Evolutionary conservation across 2,113 vertebrate species (phyloP).

Genomic region (Muscicapa adusta): DNA sequence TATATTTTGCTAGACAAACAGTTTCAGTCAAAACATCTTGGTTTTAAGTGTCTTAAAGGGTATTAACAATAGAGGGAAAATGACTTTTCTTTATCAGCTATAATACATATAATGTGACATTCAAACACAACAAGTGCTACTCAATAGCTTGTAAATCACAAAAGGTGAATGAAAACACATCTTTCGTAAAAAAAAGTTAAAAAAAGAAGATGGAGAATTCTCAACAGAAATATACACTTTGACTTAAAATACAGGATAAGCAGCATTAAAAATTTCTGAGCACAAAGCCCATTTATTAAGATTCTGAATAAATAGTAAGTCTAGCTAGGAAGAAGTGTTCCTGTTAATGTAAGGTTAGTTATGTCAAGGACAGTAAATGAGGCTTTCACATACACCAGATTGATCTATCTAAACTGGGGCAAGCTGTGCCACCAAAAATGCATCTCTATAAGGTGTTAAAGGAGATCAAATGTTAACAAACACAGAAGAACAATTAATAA

Average conservation of each 20-base stretch:
- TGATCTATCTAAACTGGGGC: constrained; percentile 33
- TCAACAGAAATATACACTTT: constrained; percentile 67
- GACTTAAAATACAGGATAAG: constrained; percentile 67
- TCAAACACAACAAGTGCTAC: constrained; percentile 62
- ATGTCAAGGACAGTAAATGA: constrained; percentile 75
- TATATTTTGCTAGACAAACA: constrained; percentile 13
- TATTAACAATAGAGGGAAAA: constrained; percentile 47
- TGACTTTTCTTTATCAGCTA: constrained; percentile 59
- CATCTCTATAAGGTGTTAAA: background rate
- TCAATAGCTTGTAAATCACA: constrained; percentile 63
- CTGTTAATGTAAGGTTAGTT: constrained; percentile 52
- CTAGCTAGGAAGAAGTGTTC: constrained; percentile 15
- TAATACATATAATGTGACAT: constrained; percentile 63
- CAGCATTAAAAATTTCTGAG: constrained; percentile 54
- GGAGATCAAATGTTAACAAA: constrained; percentile 25
- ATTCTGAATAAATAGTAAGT: constrained; percentile 57
- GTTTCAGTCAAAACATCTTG: constrained; percentile 36
- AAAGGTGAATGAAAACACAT: constrained; percentile 68
- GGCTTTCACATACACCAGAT: constrained; percentile 53
- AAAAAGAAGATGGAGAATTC: constrained; percentile 23
- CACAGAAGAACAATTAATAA: constrained; percentile 27
- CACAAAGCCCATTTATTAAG: constrained; percentile 66
- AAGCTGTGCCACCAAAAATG: constrained; percentile 36
- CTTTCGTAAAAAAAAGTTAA: background rate
- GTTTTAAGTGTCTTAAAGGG: constrained; percentile 38